Conservation (phyloP, 2,888 invertebrate species). For the Caenorhabditis angaria region DNA sequence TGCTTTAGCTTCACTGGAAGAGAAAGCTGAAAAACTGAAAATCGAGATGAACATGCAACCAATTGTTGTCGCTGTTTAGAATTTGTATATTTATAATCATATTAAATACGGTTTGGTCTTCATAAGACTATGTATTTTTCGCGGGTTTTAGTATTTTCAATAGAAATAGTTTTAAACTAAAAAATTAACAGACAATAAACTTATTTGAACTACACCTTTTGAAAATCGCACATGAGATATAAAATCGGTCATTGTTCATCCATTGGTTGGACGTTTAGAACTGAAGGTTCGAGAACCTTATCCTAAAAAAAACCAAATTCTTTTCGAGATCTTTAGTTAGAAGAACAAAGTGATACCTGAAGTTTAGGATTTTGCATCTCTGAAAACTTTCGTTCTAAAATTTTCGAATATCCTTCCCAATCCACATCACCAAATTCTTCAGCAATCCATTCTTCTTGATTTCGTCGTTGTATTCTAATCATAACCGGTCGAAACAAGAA, state of each 20-base stretch:
- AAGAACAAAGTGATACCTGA: too few species aligned
- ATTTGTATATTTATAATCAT: neutral
- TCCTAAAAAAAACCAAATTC: too few species aligned
- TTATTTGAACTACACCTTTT: too few species aligned
- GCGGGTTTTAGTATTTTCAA: constrained; percentile 4
- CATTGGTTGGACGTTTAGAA: too few species aligned
- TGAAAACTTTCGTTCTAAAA: neutral
- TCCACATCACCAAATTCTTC: constrained; percentile 15
- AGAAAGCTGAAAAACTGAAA: constrained; percentile 33
- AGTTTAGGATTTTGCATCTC: neutral
- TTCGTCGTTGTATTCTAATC: constrained; percentile 21
- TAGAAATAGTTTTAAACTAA: neutral
- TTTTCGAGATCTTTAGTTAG: too few species aligned
- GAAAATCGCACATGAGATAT: too few species aligned
- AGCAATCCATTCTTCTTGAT: constrained; percentile 23
- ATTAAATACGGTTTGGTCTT: neutral
- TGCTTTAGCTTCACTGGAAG: constrained; percentile 39
- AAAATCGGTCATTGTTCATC: too few species aligned
- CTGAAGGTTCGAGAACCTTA: too few species aligned
- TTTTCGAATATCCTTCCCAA: constrained; percentile 13
- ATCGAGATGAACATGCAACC: neutral
- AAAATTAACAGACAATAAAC: too few species aligned
- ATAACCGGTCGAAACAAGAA: constrained; percentile 28
- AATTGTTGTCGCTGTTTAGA: neutral
- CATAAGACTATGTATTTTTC: neutral